phyloP scores from a whole-genome alignment of 2,888 invertebrate species.

The Galerucella pusilla region DNA sequence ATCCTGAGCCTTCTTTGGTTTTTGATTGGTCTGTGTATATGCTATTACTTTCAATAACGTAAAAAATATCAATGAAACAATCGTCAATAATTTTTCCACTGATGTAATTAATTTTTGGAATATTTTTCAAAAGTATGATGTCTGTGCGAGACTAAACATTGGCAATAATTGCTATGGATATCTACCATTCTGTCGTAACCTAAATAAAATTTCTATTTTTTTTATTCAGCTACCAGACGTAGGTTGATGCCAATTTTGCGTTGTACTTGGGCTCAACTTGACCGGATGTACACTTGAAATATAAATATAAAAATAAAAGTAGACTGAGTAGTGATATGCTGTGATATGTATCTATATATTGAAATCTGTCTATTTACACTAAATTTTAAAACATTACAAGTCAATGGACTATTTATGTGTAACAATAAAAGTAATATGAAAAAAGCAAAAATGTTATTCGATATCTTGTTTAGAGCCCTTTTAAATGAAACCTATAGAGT shows the following conservation, averaged over 20 bases:
- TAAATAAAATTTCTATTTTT: slow-evolving; percentile 26
- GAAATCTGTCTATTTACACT: neutral
- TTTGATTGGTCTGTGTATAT: too few relatives aligned
- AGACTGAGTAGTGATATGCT: slow-evolving; percentile 1
- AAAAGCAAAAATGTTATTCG: too few relatives aligned
- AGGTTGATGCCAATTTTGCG: slow-evolving; percentile 31
- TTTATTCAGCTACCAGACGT: slow-evolving; percentile 28
- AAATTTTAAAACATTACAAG: neutral
- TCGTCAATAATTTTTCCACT: too few relatives aligned
- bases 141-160: slow-evolving; percentile 29
- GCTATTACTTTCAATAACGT: too few relatives aligned
- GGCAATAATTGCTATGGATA: slow-evolving; percentile 18
- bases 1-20: too few relatives aligned
- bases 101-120: neutral
- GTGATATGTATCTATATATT: neutral
- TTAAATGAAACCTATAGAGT: too few relatives aligned
- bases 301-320: slow-evolving; percentile 25
- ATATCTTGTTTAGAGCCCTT: too few relatives aligned
- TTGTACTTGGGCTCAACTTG: slow-evolving; percentile 33
- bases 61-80: too few relatives aligned
- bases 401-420: neutral
- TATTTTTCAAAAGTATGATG: neutral
- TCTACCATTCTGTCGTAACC: slow-evolving; percentile 12
- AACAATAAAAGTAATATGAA: too few relatives aligned
- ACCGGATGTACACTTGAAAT: slow-evolving; percentile 31